These are phyloP conservation scores for Polylopha cassiicola DNA, from an alignment of 2,888 invertebrate species.

Conservation along the genomic window DNA sequence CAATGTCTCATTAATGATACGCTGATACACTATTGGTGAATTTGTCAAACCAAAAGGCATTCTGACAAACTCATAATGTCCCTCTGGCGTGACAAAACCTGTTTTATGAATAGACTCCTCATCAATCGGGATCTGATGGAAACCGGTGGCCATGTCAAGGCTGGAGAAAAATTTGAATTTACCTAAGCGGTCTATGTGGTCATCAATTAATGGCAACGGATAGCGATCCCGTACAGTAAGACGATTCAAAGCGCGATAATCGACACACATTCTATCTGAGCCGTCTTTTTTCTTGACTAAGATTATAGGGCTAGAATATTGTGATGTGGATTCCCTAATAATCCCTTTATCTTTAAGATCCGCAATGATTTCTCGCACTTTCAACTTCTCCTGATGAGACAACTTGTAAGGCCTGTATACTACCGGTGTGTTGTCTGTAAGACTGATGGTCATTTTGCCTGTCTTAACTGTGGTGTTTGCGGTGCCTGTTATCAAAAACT, in stretches of 20 bases:
- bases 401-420: constrained; percentile 24
- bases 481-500: constrained; percentile 19
- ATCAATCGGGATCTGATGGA: constrained; percentile 8
- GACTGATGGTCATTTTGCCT: constrained; percentile 22
- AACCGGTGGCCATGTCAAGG: constrained; percentile 9
- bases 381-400: constrained; percentile 19
- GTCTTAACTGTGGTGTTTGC: constrained; percentile 25
- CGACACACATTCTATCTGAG: constrained; percentile 22
- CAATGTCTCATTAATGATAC: constrained; percentile 18
- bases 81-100: constrained; percentile 19
- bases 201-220: constrained; percentile 20
- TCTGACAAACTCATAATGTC: constrained; percentile 24
- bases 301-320: constrained; percentile 25
- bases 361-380: constrained; percentile 22
- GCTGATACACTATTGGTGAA: constrained; percentile 25
- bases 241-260: too few species aligned
- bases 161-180: constrained; percentile 1
- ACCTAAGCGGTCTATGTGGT: constrained; percentile 20
- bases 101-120: constrained; percentile 14
- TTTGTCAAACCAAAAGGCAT: constrained; percentile 28
- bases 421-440: constrained; percentile 13
- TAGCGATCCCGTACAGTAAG: too few species aligned
- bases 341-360: constrained; percentile 24
- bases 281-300: constrained; percentile 28
- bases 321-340: constrained; percentile 25